Percentiles rank a stretch among this genome's conserved stretches.
These are phyloP conservation scores for Phaonia tiefii DNA, from an alignment of 2,888 invertebrate genomes.

Conservation along the genomic window DNA sequence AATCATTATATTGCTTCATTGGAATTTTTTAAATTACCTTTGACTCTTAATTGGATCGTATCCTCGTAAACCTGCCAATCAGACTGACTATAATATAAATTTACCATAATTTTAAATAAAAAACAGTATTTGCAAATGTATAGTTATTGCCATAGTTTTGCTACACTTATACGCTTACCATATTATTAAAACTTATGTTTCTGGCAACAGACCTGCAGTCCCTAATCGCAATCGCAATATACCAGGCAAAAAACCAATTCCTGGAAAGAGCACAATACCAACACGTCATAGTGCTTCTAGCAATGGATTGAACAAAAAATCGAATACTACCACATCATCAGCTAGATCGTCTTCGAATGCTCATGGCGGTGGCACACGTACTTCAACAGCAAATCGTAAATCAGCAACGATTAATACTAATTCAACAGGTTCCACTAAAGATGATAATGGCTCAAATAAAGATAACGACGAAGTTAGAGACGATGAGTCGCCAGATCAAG, in stretches of 20 bases:
- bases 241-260: constrained; percentile 70
- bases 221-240: constrained; percentile 74
- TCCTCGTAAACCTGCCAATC: too few relatives aligned
- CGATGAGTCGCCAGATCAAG: constrained; percentile 84
- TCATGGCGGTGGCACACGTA: constrained; percentile 54
- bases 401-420: constrained; percentile 46
- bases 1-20: too few relatives aligned
- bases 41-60: too few relatives aligned
- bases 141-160: too few relatives aligned
- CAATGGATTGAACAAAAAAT: constrained; percentile 69
- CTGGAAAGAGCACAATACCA: constrained; percentile 76
- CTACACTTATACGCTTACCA: too few relatives aligned
- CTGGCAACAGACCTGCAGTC: constrained; percentile 72
- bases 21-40: too few relatives aligned
- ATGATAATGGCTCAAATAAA: constrained; percentile 76
- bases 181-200: too few relatives aligned
- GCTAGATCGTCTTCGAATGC: constrained; percentile 67
- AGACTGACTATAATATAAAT: too few relatives aligned
- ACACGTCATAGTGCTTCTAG: constrained; percentile 72
- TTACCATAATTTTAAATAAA: too few relatives aligned
- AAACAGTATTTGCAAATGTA: too few relatives aligned
- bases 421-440: constrained; percentile 46
- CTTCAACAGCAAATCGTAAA: constrained; percentile 68
- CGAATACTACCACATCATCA: constrained; percentile 60
- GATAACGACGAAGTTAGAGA: constrained; percentile 85